These are phyloP conservation scores for Taxidea taxus DNA, from an alignment of 2,113 vertebrate species.

Conservation along the genomic window DNA sequence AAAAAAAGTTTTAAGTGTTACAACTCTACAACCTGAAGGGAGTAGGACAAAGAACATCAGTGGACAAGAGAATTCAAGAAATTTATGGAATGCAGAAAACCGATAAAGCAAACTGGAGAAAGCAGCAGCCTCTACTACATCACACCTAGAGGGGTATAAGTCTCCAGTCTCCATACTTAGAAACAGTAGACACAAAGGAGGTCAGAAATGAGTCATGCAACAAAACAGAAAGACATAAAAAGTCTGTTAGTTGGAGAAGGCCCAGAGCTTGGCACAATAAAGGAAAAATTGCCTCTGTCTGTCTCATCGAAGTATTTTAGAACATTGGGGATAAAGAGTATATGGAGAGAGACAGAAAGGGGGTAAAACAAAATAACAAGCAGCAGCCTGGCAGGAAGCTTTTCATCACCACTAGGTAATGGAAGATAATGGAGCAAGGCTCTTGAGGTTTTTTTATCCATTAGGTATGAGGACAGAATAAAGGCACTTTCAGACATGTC, in stretches of 20 bases:
- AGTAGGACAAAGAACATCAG: neutral
- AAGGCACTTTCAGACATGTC: neutral
- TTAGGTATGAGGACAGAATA: neutral
- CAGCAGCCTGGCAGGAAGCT: neutral
- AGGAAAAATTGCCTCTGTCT: neutral
- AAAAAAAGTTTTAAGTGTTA: neutral
- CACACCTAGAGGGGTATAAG: neutral
- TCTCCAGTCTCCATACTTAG: neutral
- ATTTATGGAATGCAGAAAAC: neutral
- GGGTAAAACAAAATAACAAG: neutral
- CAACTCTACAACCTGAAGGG: neutral
- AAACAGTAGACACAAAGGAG: neutral
- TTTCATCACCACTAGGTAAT: neutral
- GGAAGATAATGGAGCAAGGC: neutral
- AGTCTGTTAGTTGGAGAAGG: neutral
- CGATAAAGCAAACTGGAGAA: neutral
- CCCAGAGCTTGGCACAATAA: neutral
- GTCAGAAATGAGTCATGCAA: neutral
- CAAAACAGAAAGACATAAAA: neutral
- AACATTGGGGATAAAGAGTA: neutral
- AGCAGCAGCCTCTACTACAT: neutral
- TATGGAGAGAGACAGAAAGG: neutral
- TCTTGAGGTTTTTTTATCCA: neutral
- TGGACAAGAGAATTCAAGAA: neutral
- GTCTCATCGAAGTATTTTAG: neutral